Evolutionary conservation across 2,797 vertebrate species (phyloP).

Genomic region (Fringilla coelebs): DNA sequence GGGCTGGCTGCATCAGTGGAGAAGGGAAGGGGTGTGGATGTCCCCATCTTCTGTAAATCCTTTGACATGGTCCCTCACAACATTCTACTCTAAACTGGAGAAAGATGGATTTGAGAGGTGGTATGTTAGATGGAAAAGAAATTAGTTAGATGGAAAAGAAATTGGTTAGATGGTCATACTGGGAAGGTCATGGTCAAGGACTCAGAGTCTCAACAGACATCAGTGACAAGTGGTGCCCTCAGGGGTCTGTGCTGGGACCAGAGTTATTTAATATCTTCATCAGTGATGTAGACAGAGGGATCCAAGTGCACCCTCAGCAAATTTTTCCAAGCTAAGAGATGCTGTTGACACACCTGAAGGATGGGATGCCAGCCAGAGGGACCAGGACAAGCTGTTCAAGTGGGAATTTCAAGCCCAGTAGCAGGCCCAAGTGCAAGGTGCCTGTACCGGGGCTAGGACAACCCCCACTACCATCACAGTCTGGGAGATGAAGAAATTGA

Average conservation of each 20-base stretch:
- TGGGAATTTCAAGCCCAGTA: background rate
- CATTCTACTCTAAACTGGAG: background rate
- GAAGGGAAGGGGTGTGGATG: background rate
- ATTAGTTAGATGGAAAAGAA: background rate
- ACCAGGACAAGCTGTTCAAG: background rate
- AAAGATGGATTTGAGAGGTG: background rate
- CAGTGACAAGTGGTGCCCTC: background rate
- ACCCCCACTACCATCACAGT: background rate
- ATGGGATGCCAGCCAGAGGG: background rate
- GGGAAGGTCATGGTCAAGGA: background rate
- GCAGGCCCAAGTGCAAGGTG: background rate
- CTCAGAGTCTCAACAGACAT: background rate
- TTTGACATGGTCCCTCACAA: background rate
- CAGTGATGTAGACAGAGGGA: background rate
- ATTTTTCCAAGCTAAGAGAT: background rate
- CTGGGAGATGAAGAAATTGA: background rate
- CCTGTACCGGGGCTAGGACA: background rate
- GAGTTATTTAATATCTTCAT: background rate
- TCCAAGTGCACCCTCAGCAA: fast-evolving
- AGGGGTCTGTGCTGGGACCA: fast-evolving
- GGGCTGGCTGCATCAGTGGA: too few species aligned
- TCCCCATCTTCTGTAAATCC: background rate
- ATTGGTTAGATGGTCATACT: fast-evolving
- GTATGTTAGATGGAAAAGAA: background rate
- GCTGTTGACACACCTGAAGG: background rate